Evolutionary conservation across 2,888 invertebrate species (phyloP).

Genomic region (Papilio elwesi): DNA sequence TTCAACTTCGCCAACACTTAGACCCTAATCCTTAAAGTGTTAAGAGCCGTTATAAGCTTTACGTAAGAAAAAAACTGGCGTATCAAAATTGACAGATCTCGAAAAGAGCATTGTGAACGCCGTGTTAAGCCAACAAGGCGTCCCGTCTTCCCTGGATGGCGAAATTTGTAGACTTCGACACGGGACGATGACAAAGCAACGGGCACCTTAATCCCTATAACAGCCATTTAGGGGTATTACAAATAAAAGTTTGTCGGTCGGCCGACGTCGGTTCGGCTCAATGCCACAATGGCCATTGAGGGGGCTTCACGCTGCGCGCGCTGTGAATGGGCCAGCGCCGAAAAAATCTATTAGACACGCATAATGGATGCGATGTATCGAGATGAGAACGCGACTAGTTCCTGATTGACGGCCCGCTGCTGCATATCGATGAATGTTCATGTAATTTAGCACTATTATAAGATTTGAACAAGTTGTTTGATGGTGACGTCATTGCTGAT

Average conservation of each 20-base stretch:
- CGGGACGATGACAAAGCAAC: slow-evolving; percentile 70
- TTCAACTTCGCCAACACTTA: slow-evolving; percentile 51
- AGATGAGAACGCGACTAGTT: slow-evolving; percentile 62
- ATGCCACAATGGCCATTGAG: slow-evolving; percentile 79
- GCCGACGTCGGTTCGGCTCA: slow-evolving; percentile 59
- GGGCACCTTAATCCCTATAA: slow-evolving; percentile 78
- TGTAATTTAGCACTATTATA: slow-evolving; percentile 46
- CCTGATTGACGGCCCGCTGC: slow-evolving; percentile 58
- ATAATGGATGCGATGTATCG: slow-evolving; percentile 71
- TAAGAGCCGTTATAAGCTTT: slow-evolving; percentile 69
- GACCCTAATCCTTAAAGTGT: slow-evolving; percentile 63
- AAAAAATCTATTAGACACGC: slow-evolving; percentile 82
- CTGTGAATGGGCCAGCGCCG: slow-evolving; percentile 76
- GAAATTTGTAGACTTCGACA: slow-evolving; percentile 62
- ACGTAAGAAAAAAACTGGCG: slow-evolving; percentile 58
- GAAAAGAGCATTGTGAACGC: slow-evolving; percentile 62
- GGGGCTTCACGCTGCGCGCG: slow-evolving; percentile 76
- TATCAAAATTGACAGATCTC: slow-evolving; percentile 79
- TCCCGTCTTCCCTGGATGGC: slow-evolving; percentile 49
- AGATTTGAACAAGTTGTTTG: slow-evolving; percentile 30
- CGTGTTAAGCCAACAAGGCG: slow-evolving; percentile 48
- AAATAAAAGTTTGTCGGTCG: slow-evolving; percentile 79
- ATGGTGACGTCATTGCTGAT: not conserved
- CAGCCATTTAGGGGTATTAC: slow-evolving; percentile 81
- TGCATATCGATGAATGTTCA: slow-evolving; percentile 25